Evolutionary conservation across 1,140 invertebrate genomes (phyloP), one percentile per base, ranked within the genome.

Genomic region (Diploscapter pachys): DNA sequence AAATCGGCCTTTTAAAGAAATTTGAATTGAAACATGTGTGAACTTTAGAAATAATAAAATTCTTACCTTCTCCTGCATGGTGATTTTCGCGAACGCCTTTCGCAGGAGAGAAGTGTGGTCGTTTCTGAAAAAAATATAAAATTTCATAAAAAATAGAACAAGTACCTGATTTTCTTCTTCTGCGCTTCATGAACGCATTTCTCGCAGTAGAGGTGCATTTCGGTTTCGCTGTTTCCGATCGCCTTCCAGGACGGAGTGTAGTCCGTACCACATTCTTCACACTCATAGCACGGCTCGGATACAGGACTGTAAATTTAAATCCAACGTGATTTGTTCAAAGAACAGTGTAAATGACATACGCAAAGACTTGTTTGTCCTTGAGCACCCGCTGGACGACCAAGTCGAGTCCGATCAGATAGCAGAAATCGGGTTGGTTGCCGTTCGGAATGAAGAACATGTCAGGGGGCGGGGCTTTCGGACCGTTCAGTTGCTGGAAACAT

Each of bases 391-490:
- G 95, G 3, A 99, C 96, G 2, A 96, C 93, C 78, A 96, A 93
- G 84, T 99, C 96, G 80, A 99, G 88, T 0, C 96, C 96, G 5
- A 98, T 90, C 75, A 99, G 87, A 86, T 95, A 96, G 65, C 97
- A 93, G 83, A 98, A 99, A 87, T 98, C 96, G 2, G 93, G 93
- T 86, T 96, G 97, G 80, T 92, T 94, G 0, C 95, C 93, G 88
- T 96, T 98, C 3, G 95, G 95, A 82, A 98, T 95, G 87, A 99
- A 99, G 88, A 96, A 94, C 93, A 99, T 96, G 87, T 98, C 96
- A 69, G 66, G 95, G 73, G 95, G 94, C 55, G 95, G 95, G 4
- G 94, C 94, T 86, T 98, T 98, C 3, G 95, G 95, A 53, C 31
- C 31, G 31, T 31, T 31, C 31, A 31, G 31, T 31, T 31, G 31